Percentiles rank a stretch among this genome's conserved stretches.
Evolutionary conservation across 2,888 invertebrate genomes (phyloP).

Genomic region (Thymelicus acteon): DNA sequence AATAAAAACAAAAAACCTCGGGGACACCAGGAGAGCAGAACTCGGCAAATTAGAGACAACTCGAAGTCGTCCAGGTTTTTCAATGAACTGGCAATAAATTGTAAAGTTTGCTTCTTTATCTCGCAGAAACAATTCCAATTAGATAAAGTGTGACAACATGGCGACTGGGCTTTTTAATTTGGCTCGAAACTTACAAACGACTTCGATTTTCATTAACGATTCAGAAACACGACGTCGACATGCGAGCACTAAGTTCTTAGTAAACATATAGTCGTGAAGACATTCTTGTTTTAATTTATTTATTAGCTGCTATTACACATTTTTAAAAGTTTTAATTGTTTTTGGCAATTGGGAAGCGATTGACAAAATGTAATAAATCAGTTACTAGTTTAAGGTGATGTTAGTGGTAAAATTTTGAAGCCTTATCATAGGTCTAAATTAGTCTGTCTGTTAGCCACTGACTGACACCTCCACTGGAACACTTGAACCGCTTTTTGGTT

Average conservation of each 20-base stretch:
- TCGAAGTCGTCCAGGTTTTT: background rate
- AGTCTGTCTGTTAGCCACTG: too few relatives aligned
- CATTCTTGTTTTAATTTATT: too few relatives aligned
- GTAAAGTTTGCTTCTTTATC: slow-evolving; percentile 9
- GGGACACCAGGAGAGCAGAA: background rate
- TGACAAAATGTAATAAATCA: too few relatives aligned
- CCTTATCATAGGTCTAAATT: too few relatives aligned
- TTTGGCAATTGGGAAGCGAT: too few relatives aligned
- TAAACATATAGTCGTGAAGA: too few relatives aligned
- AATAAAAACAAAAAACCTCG: background rate
- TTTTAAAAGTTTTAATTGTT: too few relatives aligned
- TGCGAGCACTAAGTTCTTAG: background rate
- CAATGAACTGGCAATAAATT: slow-evolving; percentile 8
- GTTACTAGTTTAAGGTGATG: too few relatives aligned
- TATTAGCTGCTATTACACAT: too few relatives aligned
- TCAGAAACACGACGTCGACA: background rate
- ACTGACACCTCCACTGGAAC: too few relatives aligned
- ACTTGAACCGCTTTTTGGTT: too few relatives aligned
- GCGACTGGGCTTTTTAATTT: background rate
- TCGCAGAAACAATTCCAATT: slow-evolving; percentile 8
- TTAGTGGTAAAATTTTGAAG: too few relatives aligned
- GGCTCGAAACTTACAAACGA: background rate
- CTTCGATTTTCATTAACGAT: background rate
- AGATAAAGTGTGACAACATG: slow-evolving; percentile 2
- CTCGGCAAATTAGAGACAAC: background rate